phyloP scores from a whole-genome alignment of 2,797 vertebrate species.

The Crenichthys baileyi region DNA sequence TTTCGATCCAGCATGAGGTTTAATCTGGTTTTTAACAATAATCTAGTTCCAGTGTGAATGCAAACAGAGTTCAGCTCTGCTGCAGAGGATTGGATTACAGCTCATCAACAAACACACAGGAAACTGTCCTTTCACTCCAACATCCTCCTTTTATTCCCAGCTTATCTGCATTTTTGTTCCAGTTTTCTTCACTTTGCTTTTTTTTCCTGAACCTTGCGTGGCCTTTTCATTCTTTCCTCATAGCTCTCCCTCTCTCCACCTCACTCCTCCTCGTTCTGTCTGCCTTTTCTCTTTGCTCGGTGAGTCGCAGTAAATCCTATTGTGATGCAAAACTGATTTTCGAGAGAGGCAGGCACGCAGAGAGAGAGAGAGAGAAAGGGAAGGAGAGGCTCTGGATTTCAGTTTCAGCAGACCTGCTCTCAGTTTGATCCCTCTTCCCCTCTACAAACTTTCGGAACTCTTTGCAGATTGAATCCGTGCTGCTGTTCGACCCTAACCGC shows the following conservation, averaged over 20 bases:
- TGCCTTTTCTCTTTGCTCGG: constrained; percentile 85
- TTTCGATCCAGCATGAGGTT: constrained; percentile 16
- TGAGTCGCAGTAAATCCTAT: constrained; percentile 88
- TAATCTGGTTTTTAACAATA: constrained; percentile 7
- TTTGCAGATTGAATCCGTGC: background rate
- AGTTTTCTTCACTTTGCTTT: background rate
- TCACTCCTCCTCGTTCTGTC: constrained; percentile 32
- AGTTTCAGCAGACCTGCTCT: constrained; percentile 15
- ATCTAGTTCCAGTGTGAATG: constrained; percentile 43
- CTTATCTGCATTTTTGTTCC: constrained; percentile 25
- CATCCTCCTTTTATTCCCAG: constrained; percentile 1
- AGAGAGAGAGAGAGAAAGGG: background rate
- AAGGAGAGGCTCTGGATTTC: constrained; percentile 44
- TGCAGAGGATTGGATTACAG: constrained; percentile 22
- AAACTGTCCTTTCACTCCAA: background rate
- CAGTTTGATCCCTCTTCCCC: constrained; percentile 11
- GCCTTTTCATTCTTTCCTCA: background rate
- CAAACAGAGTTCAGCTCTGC: constrained; percentile 4
- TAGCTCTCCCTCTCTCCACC: constrained; percentile 9
- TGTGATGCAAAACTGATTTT: constrained; percentile 92
- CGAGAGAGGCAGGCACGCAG: constrained; percentile 70
- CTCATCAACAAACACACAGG: constrained; percentile 2
- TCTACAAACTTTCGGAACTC: constrained; percentile 17
- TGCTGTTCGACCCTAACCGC: background rate
- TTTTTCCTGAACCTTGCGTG: background rate